Evolutionary conservation across 2,888 invertebrate genomes (phyloP).

Genomic region (Noctua janthe): DNA sequence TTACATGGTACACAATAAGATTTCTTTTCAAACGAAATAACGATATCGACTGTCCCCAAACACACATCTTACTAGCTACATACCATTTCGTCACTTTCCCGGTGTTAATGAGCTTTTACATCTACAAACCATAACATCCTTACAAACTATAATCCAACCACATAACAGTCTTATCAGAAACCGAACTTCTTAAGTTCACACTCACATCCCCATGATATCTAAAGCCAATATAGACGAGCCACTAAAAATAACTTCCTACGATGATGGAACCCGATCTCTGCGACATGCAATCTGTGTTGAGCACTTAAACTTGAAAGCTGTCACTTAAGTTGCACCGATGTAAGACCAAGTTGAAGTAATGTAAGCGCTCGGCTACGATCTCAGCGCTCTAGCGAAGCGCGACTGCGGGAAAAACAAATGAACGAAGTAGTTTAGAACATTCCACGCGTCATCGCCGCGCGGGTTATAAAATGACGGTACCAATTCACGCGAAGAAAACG

Average conservation of each 20-base stretch:
- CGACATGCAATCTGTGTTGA: constrained; percentile 49
- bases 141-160: background rate
- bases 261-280: constrained; percentile 33
- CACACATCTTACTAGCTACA: background rate
- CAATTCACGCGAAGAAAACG: background rate
- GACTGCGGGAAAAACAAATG: background rate
- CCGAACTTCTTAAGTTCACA: background rate
- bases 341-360: constrained; percentile 37
- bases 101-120: background rate
- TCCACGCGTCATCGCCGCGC: background rate
- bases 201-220: background rate
- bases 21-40: background rate
- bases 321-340: constrained; percentile 40
- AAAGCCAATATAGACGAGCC: constrained; percentile 5
- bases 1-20: background rate
- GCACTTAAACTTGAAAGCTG: constrained; percentile 51
- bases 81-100: background rate
- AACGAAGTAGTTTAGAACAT: background rate
- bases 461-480: background rate
- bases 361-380: constrained; percentile 3
- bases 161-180: background rate
- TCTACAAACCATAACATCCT: background rate
- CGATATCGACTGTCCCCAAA: no score
- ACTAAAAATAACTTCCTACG: constrained; percentile 31
- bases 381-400: background rate